These are phyloP conservation scores for Drosophila tani DNA, from an alignment of 1,140 invertebrate genomes.

Conservation along the genomic window DNA sequence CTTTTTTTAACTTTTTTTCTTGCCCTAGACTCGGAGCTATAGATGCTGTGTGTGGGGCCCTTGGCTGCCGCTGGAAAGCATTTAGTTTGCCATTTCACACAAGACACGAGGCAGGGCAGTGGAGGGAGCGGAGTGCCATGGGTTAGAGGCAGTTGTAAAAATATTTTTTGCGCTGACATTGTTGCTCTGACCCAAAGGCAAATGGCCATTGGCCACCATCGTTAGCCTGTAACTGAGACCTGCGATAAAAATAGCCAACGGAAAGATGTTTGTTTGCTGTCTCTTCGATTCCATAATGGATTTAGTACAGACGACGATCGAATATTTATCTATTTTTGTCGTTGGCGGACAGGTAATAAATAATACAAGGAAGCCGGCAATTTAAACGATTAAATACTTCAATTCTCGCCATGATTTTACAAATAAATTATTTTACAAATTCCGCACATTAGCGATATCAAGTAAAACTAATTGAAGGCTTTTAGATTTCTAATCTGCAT, in stretches of 20 bases:
- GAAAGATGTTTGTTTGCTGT: slow-evolving; percentile 47
- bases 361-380: neutral
- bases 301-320: slow-evolving; percentile 14
- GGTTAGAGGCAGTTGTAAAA: slow-evolving; percentile 29
- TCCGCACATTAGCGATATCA: slow-evolving; percentile 3
- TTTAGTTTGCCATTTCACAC: slow-evolving; percentile 49
- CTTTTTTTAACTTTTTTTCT: neutral
- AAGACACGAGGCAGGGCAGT: neutral
- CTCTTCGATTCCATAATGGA: slow-evolving; percentile 32
- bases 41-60: slow-evolving; percentile 1
- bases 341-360: slow-evolving; percentile 8
- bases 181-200: slow-evolving; percentile 29
- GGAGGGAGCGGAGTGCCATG: neutral
- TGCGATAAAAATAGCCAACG: slow-evolving; percentile 35
- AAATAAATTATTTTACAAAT: slow-evolving; percentile 7
- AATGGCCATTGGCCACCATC: slow-evolving; percentile 30
- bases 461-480: slow-evolving; percentile 26
- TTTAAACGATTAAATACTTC: slow-evolving; percentile 1
- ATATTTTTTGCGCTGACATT: slow-evolving; percentile 32
- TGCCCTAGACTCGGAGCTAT: neutral
- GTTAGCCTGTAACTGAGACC: slow-evolving; percentile 27
- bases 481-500: slow-evolving; percentile 33
- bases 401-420: neutral
- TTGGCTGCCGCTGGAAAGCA: slow-evolving; percentile 21
- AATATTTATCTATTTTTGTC: slow-evolving; percentile 18